Conservation (phyloP, 2,797 vertebrate genomes). For the Tympanoctomys barrerae region DNA sequence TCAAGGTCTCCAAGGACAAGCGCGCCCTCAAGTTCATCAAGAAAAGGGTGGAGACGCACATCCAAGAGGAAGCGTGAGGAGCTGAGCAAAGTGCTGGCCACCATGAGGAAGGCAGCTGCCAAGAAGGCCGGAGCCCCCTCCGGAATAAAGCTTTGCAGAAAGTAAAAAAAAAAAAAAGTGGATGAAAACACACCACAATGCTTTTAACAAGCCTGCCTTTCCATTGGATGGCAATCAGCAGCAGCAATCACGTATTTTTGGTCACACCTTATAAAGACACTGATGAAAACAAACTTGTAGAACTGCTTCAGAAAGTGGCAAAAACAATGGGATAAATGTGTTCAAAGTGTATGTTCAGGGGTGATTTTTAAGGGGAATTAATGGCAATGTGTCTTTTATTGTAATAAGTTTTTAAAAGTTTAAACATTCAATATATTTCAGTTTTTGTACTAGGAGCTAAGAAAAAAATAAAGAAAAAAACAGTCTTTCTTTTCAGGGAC, state of each 20-base stretch:
- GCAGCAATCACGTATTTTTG: not conserved
- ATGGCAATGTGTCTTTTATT: not conserved
- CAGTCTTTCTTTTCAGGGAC: not conserved
- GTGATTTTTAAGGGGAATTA: not conserved
- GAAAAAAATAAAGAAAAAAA: conserved; percentile 56
- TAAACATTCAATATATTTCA: not conserved
- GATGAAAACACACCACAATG: not conserved
- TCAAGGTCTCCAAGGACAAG: too few relatives aligned
- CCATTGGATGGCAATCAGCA: not conserved
- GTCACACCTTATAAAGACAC: not conserved
- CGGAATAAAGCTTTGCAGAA: too few relatives aligned
- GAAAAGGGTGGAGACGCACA: too few relatives aligned
- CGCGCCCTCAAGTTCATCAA: too few relatives aligned
- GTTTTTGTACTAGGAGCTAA: not conserved
- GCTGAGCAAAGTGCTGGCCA: too few relatives aligned
- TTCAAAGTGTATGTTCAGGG: not conserved
- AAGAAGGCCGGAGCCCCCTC: too few relatives aligned
- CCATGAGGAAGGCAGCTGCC: too few relatives aligned
- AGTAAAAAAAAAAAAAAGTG: too few relatives aligned
- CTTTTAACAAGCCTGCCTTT: not conserved
- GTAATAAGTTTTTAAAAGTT: not conserved
- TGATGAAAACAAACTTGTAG: not conserved
- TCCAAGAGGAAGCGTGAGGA: too few relatives aligned
- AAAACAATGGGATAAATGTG: not conserved
- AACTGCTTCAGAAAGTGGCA: not conserved